A percentile compares a stretch with the other conserved stretches of the same genome.
Evolutionary conservation across 2,113 vertebrate species (phyloP).

Genomic region (Phyllopteryx taeniolatus): DNA sequence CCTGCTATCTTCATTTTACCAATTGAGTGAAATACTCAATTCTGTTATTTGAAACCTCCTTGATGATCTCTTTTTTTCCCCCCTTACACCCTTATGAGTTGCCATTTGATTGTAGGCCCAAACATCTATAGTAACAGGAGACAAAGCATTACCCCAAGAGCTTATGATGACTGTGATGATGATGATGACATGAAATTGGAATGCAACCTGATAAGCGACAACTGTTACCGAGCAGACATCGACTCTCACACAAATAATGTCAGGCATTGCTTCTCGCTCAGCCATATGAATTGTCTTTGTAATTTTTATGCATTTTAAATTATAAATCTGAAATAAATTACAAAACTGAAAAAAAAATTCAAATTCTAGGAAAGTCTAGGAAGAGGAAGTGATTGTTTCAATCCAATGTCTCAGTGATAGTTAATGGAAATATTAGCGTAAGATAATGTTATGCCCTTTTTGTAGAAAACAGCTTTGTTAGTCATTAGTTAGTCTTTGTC

Average conservation of each 20-base stretch:
- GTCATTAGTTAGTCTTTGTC: background rate
- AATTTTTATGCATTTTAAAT: background rate
- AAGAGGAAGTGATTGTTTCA: background rate
- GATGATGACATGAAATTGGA: slow-evolving; percentile 42
- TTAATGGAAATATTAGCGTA: background rate
- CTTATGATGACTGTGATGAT: slow-evolving; percentile 9
- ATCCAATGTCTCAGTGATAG: background rate
- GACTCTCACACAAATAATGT: slow-evolving; percentile 5
- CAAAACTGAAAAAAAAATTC: background rate
- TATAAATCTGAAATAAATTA: no score
- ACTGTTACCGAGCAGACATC: slow-evolving; percentile 43
- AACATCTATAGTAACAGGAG: slow-evolving; percentile 17
- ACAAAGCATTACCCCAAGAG: slow-evolving; percentile 32
- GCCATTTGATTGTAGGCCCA: background rate
- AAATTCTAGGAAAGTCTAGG: background rate
- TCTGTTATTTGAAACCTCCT: background rate
- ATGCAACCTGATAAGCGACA: slow-evolving; percentile 55
- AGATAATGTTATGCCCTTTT: background rate
- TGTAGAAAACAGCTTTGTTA: background rate
- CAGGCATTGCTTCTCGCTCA: background rate
- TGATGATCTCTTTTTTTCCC: background rate
- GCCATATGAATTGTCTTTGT: background rate
- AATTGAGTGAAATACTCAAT: background rate
- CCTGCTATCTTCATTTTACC: background rate
- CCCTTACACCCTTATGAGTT: background rate